Conservation (phyloP, 2,888 invertebrate genomes). For the Cephalotes varians region DNA sequence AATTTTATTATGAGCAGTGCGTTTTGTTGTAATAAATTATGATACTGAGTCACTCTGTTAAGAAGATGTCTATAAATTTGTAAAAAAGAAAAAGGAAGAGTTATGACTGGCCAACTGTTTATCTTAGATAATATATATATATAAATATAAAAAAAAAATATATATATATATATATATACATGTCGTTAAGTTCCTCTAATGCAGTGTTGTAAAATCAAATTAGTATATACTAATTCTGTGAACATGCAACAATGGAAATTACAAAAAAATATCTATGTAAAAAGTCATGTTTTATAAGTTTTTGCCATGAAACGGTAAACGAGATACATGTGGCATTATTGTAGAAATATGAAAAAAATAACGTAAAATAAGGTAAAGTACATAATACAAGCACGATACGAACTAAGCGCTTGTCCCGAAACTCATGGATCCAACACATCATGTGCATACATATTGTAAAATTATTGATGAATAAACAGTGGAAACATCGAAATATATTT, state of each 20-base stretch:
- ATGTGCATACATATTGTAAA: constrained; percentile 82
- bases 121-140: constrained; percentile 77
- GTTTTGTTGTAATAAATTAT: constrained; percentile 71
- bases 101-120: constrained; percentile 78
- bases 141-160: constrained; percentile 69
- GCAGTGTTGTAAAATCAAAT: constrained; percentile 84
- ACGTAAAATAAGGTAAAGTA: constrained; percentile 69
- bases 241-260: constrained; percentile 61
- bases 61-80: constrained; percentile 74
- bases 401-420: constrained; percentile 75
- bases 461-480: constrained; percentile 83
- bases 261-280: constrained; percentile 63
- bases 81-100: constrained; percentile 69
- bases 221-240: constrained; percentile 77
- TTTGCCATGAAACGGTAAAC: constrained; percentile 75
- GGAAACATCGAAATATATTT: constrained; percentile 71
- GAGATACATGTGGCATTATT: constrained; percentile 77
- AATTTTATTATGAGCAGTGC: constrained; percentile 65
- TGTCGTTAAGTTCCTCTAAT: constrained; percentile 83
- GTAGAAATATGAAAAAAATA: constrained; percentile 70
- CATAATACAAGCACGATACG: constrained; percentile 75
- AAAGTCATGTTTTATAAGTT: constrained; percentile 73
- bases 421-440: constrained; percentile 79
- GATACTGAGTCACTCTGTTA: constrained; percentile 72
- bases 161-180: constrained; percentile 73